Percentiles rank a stretch among this genome's conserved stretches.
Conservation (phyloP, 30 jellyfish, hydroid and myxozoan genomes). For the Cassiopea xamachana region DNA sequence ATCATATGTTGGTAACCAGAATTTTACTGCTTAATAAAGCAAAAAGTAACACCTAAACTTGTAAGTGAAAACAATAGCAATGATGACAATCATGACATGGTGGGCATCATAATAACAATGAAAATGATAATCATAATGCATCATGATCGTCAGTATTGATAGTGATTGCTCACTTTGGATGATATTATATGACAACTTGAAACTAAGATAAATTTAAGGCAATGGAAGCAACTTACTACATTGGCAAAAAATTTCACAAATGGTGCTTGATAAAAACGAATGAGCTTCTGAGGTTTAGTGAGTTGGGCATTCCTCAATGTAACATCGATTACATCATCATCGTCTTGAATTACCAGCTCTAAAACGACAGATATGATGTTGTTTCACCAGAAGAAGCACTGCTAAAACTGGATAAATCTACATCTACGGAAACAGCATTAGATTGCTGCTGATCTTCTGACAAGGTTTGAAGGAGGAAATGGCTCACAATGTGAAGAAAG, state of each 20-base stretch:
- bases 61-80: too few relatives aligned
- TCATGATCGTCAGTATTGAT: neutral
- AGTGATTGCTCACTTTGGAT: neutral
- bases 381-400: neutral
- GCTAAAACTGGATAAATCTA: too few relatives aligned
- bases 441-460: too few relatives aligned
- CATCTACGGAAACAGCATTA: too few relatives aligned
- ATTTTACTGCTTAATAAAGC: too few relatives aligned
- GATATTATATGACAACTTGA: neutral
- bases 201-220: neutral
- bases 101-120: too few relatives aligned
- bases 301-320: constrained; percentile 48
- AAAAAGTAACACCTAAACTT: too few relatives aligned
- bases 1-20: too few relatives aligned
- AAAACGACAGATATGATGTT: neutral
- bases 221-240: constrained; percentile 63
- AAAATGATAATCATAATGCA: too few relatives aligned
- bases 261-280: constrained; percentile 87
- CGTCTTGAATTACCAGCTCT: constrained; percentile 69
- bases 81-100: too few relatives aligned
- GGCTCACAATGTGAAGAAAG: too few relatives aligned
- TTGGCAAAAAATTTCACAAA: constrained; percentile 85
- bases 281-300: constrained; percentile 38
- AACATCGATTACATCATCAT: constrained; percentile 60
- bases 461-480: too few relatives aligned